phyloP scores from a whole-genome alignment of 30 jellyfish, hydroid and myxozoan species.

The Cassiopea xamachana region DNA sequence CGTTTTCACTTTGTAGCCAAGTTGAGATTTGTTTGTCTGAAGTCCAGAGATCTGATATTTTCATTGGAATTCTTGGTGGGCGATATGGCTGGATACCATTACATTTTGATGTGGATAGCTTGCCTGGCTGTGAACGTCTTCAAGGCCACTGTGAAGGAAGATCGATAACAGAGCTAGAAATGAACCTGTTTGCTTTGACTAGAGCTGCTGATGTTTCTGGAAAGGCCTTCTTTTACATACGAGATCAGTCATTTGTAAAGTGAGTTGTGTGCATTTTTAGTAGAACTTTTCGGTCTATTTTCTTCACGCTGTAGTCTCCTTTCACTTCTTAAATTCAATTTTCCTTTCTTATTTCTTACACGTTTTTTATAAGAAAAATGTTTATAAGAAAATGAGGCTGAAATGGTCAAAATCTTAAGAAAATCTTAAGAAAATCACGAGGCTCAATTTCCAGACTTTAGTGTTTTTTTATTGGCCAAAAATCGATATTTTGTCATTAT shows the following conservation, averaged over 20 bases:
- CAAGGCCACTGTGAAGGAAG: slow-evolving; percentile 65
- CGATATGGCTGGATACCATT: slow-evolving; percentile 95
- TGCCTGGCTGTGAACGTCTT: slow-evolving; percentile 80
- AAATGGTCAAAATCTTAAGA: too few relatives aligned
- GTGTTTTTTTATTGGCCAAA: too few relatives aligned
- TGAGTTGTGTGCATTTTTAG: background rate
- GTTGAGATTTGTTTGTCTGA: slow-evolving; percentile 87
- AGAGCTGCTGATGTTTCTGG: slow-evolving; percentile 53
- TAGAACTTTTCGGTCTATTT: background rate
- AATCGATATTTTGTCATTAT: too few relatives aligned
- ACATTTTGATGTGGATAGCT: slow-evolving; percentile 29
- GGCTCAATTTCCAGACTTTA: too few relatives aligned
- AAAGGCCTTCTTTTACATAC: slow-evolving; percentile 82
- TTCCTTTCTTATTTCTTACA: too few relatives aligned
- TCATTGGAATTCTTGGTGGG: slow-evolving; percentile 88
- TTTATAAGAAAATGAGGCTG: too few relatives aligned
- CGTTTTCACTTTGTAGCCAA: slow-evolving; percentile 68
- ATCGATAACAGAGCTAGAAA: slow-evolving; percentile 94
- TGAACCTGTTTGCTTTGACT: slow-evolving; percentile 62
- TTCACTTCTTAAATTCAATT: too few relatives aligned
- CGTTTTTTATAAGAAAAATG: too few relatives aligned
- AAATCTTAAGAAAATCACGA: too few relatives aligned
- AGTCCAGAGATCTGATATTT: slow-evolving; percentile 82
- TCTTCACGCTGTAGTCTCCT: too few relatives aligned
- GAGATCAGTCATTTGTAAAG: slow-evolving; percentile 72